A percentile compares a stretch with the other conserved stretches of the same genome.
Evolutionary conservation across 2,888 invertebrate genomes (phyloP).

Genomic region (Polydrusus cervinus): DNA sequence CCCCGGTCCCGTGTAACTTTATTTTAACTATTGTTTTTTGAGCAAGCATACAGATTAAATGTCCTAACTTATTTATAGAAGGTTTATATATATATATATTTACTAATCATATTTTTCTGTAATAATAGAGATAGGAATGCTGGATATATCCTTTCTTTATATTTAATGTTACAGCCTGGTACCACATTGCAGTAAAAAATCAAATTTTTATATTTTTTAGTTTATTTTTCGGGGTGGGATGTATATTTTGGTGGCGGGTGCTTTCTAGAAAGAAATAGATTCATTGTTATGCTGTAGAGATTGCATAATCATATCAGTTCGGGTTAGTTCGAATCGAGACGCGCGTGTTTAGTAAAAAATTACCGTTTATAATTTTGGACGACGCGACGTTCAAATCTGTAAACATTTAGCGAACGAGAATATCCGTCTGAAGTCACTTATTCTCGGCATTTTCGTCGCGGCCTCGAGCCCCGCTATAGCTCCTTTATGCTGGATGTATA

Average conservation of each 20-base stretch:
- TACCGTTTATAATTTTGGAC: too few species aligned
- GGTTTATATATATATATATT: conserved; percentile 23
- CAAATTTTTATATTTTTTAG: conserved; percentile 29
- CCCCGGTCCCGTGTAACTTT: conserved; percentile 5
- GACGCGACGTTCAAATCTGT: too few species aligned
- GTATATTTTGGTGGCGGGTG: conserved; percentile 45
- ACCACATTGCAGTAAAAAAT: conserved; percentile 63
- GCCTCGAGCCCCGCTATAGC: too few species aligned
- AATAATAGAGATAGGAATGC: conserved; percentile 40
- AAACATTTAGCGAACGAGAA: too few species aligned
- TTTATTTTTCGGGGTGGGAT: conserved; percentile 28
- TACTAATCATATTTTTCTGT: conserved; percentile 46
- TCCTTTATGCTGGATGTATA: too few species aligned
- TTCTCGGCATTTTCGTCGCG: too few species aligned
- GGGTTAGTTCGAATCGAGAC: too few species aligned
- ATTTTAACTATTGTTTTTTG: conserved; percentile 19
- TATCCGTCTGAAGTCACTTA: too few species aligned
- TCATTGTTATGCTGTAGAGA: neutral
- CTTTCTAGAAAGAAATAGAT: conserved; percentile 4
- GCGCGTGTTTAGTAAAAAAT: too few species aligned
- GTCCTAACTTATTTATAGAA: conserved; percentile 17
- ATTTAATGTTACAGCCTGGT: conserved; percentile 63
- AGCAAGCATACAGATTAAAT: conserved; percentile 7
- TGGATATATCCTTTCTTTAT: conserved; percentile 31
- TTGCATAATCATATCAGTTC: neutral